Conservation (phyloP, 1,140 invertebrate genomes). For the Lordiphosa collinella region DNA sequence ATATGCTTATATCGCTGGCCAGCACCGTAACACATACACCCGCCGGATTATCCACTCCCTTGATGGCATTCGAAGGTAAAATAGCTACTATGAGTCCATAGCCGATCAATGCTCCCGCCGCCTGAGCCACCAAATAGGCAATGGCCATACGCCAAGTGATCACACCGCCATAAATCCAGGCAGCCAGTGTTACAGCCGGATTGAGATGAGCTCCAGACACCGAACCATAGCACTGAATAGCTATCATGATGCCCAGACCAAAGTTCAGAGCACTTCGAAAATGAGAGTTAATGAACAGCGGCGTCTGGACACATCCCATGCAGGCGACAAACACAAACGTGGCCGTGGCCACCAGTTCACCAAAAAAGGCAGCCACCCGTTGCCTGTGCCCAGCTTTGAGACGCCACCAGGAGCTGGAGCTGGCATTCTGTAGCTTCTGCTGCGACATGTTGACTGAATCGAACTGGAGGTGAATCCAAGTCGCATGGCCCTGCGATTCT, state of each 20-base stretch:
- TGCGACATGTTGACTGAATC: slow-evolving; percentile 46
- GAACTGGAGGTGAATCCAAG: slow-evolving; percentile 19
- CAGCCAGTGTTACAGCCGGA: slow-evolving; percentile 90
- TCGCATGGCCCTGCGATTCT: slow-evolving; percentile 8
- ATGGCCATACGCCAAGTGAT: slow-evolving; percentile 83
- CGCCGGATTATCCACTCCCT: slow-evolving; percentile 45
- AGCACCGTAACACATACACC: slow-evolving; percentile 83
- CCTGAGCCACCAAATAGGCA: slow-evolving; percentile 87
- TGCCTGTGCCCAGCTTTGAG: slow-evolving; percentile 10
- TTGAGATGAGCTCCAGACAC: slow-evolving; percentile 94
- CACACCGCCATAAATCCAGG: slow-evolving; percentile 80
- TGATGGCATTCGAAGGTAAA: slow-evolving; percentile 80
- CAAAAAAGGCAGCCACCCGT: slow-evolving; percentile 64
- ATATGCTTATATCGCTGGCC: slow-evolving; percentile 78
- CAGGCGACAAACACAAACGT: slow-evolving; percentile 88
- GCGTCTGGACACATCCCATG: slow-evolving; percentile 82
- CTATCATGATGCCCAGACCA: slow-evolving; percentile 65
- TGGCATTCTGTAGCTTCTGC: slow-evolving; percentile 24
- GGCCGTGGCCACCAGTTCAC: slow-evolving; percentile 87
- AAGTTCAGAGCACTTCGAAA: slow-evolving; percentile 63
- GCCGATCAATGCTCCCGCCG: slow-evolving; percentile 85
- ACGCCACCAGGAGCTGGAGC: slow-evolving; percentile 17
- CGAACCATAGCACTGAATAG: slow-evolving; percentile 87
- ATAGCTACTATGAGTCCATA: slow-evolving; percentile 86
- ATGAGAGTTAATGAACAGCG: slow-evolving; percentile 37